Evolutionary conservation across 2,797 vertebrate species (phyloP), one percentile per base, ranked within the genome.

Genomic region (Podarcis siculus): DNA sequence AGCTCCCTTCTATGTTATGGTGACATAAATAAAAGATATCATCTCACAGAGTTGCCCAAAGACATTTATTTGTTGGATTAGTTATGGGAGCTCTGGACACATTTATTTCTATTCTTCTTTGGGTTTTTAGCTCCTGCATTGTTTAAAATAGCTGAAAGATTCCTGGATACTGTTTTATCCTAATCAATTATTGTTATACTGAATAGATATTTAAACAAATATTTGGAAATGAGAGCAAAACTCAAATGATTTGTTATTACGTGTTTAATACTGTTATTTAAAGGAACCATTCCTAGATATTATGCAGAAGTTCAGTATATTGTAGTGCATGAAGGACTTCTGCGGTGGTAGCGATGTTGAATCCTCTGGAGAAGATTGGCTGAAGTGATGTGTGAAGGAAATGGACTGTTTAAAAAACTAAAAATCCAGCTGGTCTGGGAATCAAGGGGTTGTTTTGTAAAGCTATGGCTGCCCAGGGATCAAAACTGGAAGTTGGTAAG

Each of bases 21-120:
- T 30, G 39, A 69, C 79, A 85, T 85, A 82, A 90, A 90, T 88
- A 82, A 82, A 88, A 90, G n/a, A 61, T 77, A 87, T 8, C 67
- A 35, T 76, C 30, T 25, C 73, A 45, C 0, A 1, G 55, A 77
- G 1, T 82, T 64, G 67, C 67, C 66, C 45, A 79, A 90, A 79
- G 85, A 39, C 27, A 2, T 79, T 71, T 72, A 21, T 87, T 82
- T 61, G 23, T 77, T 85, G 82, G 39, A 87, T 89, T 90, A 72
- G 71, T 87, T 82, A 82, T 90, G 45, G 49, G 37, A 78, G 37
- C 76, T 71, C 79, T 64, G 72, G 66, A 35, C 49, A 64, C 27
- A 77, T 76, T 85, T 85, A 72, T 83, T 86, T 92, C 49, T 1
- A 35, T 5, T 88, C 0, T 0, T 32, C 78, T 17, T 45, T 37